Evolutionary conservation across 2,797 vertebrate genomes (phyloP).

Genomic region (Eulemur mongoz): DNA sequence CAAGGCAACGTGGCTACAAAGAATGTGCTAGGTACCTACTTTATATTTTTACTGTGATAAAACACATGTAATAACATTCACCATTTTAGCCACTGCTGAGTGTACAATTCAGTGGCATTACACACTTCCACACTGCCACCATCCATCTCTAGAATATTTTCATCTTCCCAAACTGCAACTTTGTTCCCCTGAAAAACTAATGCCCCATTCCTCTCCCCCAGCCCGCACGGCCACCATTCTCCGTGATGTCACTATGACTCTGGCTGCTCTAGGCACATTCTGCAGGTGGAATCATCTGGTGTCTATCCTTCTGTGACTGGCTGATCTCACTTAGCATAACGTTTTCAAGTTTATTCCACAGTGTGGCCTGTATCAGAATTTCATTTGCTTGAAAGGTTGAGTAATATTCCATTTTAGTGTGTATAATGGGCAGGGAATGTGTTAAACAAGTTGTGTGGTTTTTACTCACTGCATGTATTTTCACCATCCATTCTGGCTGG

Average conservation of each 20-base stretch:
- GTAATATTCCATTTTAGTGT: neutral
- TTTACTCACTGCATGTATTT: neutral
- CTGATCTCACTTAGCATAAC: neutral
- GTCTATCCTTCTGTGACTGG: neutral
- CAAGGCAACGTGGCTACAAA: neutral
- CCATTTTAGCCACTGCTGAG: neutral
- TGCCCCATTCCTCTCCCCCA: neutral
- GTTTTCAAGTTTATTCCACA: neutral
- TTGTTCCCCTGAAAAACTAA: neutral
- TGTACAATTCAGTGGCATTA: neutral
- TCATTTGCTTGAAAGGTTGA: neutral
- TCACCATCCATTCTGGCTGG: neutral
- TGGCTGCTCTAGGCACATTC: neutral
- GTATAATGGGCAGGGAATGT: neutral
- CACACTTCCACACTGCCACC: neutral
- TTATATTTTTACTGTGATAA: neutral
- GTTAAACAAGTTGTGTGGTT: neutral
- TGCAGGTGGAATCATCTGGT: neutral
- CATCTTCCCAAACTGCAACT: neutral
- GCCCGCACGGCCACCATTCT: neutral
- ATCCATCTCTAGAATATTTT: neutral
- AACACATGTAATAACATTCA: neutral
- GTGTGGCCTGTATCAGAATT: neutral
- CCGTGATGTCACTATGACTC: neutral
- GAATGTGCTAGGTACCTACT: neutral